Conservation (phyloP, 2,888 invertebrate genomes). For the Hylaea fasciaria region DNA sequence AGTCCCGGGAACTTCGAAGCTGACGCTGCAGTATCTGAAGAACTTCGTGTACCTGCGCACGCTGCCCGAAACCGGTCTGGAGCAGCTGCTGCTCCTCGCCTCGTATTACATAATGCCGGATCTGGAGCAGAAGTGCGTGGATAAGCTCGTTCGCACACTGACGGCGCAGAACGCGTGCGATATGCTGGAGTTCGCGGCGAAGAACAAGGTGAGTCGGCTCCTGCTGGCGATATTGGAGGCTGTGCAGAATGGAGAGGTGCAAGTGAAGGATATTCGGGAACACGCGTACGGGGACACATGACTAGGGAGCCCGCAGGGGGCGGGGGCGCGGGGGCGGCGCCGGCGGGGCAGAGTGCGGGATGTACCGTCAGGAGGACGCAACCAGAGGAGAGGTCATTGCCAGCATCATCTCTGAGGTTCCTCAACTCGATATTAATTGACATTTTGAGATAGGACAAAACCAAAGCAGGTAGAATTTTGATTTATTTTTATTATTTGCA, state of each 20-base stretch:
- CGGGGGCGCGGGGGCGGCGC: neutral
- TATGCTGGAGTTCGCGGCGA: constrained; percentile 58
- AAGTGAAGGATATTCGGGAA: constrained; percentile 52
- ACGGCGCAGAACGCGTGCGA: constrained; percentile 42
- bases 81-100: constrained; percentile 57
- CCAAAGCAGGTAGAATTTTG: too few relatives aligned
- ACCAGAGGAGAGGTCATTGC: too few relatives aligned
- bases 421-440: too few relatives aligned
- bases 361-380: too few relatives aligned
- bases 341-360: too few relatives aligned
- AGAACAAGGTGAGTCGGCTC: constrained; percentile 54
- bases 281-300: constrained; percentile 36
- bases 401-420: too few relatives aligned
- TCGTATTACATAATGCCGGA: constrained; percentile 63
- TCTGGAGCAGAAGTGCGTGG: constrained; percentile 58
- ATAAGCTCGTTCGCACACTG: constrained; percentile 47
- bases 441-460: too few relatives aligned
- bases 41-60: constrained; percentile 58
- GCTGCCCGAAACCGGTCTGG: constrained; percentile 54
- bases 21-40: constrained; percentile 58
- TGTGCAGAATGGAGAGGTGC: constrained; percentile 46
- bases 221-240: constrained; percentile 55
- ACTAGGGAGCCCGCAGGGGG: neutral
- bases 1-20: constrained; percentile 53
- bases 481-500: too few relatives aligned